These are phyloP conservation scores for Ailurus styani DNA, from an alignment of 2,113 vertebrate species.

Conservation along the genomic window DNA sequence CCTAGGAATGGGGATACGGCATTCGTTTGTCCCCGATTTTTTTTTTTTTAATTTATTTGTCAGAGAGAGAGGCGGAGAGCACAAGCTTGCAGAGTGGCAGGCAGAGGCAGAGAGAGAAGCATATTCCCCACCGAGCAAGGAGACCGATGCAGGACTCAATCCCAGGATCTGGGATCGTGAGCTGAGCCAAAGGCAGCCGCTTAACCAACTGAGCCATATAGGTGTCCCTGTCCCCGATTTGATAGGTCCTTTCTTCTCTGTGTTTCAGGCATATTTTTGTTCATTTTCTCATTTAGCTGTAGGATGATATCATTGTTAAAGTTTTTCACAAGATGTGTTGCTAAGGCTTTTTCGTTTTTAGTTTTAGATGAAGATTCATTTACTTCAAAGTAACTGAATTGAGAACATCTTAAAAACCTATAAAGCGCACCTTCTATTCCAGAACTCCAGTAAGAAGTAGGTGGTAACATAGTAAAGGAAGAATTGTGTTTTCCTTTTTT, in stretches of 20 bases:
- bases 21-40: neutral
- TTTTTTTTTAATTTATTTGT: no score
- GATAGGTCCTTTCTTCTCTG: neutral
- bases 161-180: no score
- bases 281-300: conserved; percentile 31
- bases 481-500: neutral
- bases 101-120: no score
- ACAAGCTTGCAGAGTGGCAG: no score
- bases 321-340: neutral
- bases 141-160: no score
- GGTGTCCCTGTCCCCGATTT: neutral
- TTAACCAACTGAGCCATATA: no score
- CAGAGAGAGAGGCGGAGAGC: no score
- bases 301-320: conserved; percentile 22
- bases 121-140: no score
- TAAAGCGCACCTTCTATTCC: neutral
- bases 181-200: no score
- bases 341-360: conserved; percentile 18
- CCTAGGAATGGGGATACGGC: no score
- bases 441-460: neutral
- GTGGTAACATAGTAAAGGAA: neutral
- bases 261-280: neutral
- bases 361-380: conserved; percentile 17
- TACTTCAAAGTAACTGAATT: conserved; percentile 44
- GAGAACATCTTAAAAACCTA: neutral